Conservation (phyloP, 2,797 vertebrate species). For the Mus caroli region DNA sequence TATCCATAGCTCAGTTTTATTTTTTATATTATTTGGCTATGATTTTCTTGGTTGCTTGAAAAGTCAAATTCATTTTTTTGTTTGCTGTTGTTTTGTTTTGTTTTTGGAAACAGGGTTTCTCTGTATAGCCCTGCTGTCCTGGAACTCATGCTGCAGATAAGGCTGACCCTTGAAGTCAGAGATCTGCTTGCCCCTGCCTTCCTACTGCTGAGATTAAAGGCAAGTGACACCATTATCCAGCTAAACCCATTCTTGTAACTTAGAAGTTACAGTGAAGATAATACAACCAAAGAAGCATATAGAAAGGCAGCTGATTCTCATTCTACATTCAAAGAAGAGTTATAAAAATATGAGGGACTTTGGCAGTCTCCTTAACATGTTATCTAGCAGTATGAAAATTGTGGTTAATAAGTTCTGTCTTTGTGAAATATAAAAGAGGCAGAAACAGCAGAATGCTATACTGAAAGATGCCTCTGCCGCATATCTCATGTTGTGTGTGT, state of each 20-base stretch:
- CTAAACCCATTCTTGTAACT: neutral
- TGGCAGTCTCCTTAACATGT: neutral
- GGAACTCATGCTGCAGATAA: neutral
- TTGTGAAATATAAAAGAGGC: neutral
- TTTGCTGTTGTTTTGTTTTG: neutral
- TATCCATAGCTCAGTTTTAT: neutral
- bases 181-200: neutral
- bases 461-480: neutral
- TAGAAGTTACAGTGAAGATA: neutral
- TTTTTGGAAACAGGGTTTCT: neutral
- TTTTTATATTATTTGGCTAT: neutral
- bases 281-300: neutral
- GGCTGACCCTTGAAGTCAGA: neutral
- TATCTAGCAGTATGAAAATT: neutral
- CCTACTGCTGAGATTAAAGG: neutral
- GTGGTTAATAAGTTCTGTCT: neutral
- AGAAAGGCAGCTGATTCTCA: neutral
- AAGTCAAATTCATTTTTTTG: neutral
- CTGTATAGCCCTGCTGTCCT: neutral
- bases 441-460: neutral
- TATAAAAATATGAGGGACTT: conserved; percentile 1
- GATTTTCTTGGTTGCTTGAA: neutral
- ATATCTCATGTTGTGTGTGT: neutral
- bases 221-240: neutral
- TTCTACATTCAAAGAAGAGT: neutral